Percentiles rank a stretch among this genome's conserved stretches.
Evolutionary conservation across 2,888 invertebrate genomes (phyloP).

Genomic region (Agonopterix arenella): DNA sequence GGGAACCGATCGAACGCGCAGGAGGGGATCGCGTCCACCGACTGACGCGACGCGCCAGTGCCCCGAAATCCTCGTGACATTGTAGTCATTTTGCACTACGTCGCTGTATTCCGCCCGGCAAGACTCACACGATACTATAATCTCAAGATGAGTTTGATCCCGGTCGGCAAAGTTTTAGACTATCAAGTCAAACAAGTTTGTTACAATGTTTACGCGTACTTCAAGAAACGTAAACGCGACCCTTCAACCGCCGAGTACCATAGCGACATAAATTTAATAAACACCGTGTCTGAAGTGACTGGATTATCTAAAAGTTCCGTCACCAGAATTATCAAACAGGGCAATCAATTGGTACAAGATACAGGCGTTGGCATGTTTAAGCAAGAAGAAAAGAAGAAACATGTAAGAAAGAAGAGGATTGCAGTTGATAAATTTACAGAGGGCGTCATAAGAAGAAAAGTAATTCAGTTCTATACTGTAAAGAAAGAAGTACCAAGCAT

Average conservation of each 20-base stretch:
- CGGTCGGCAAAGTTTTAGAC: not conserved
- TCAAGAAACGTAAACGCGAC: slow-evolving; percentile 3
- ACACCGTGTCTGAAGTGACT: slow-evolving; percentile 2
- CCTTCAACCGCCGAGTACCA: slow-evolving; percentile 1
- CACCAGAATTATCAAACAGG: slow-evolving; percentile 4
- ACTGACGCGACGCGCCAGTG: not conserved
- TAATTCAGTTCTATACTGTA: slow-evolving; percentile 4
- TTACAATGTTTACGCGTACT: slow-evolving; percentile 8
- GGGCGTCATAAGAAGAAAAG: slow-evolving; percentile 7
- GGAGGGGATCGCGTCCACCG: not conserved
- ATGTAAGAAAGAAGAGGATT: slow-evolving; percentile 6
- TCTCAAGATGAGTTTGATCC: not conserved
- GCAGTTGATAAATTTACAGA: slow-evolving; percentile 4
- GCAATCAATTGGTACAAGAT: slow-evolving; percentile 4
- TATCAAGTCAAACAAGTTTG: slow-evolving; percentile 3
- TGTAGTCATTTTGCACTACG: not conserved
- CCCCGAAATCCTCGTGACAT: not conserved
- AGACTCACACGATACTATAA: not conserved
- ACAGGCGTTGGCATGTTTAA: not conserved
- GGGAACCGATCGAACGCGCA: not conserved
- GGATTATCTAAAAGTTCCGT: slow-evolving; percentile 7
- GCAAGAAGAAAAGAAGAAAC: slow-evolving; percentile 1
- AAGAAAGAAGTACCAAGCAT: slow-evolving; percentile 7
- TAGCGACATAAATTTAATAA: slow-evolving; percentile 6
- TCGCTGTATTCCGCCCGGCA: not conserved